Evolutionary conservation across 1,140 invertebrate species (phyloP), one percentile per base, ranked within the genome.

Genomic region (Archegozetes longisetosus): DNA sequence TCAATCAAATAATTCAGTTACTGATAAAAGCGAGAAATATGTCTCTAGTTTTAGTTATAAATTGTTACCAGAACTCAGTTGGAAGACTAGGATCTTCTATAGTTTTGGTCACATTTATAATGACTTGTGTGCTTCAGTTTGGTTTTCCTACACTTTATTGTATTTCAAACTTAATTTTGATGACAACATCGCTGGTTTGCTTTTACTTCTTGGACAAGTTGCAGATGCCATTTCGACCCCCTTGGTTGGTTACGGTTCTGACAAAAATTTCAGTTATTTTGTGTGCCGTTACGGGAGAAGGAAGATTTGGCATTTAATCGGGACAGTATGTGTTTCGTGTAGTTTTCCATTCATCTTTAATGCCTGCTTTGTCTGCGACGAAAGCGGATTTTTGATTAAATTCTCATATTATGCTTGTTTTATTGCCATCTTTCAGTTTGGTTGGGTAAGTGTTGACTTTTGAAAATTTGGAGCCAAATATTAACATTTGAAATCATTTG

Each of bases 121-220:
- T 72, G 93, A 97, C 75, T 78, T 96, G 4, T 92, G 88, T 74
- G 88, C 91, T 29, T 88, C 88, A 51, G 87, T 97, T 80, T 96
- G 93, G 93, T 97, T 96, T 71, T 90, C 87, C 0, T 97, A 96
- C 74, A 76, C 93, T n/a, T 76, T 97, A 64, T 81, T 96, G n/a
- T 97, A 83, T 73, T 78, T 86, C 67, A 86, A 95, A 2, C 73
- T 89, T 28, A 75, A 79, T 62, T 88, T 94, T 69, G 77, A 78
- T 69, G 81, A 84, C 64, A 74, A 75, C 13, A 75, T 84, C 66
- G 81, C 90, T 1, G 91, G 90, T 23, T 71, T 81, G 32, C 68
- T 93, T 55, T 76, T 94, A 40, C 32, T 40, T 40, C 6, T 40
- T 9, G 88, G 89, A 13, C 88, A 93, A 76, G 69, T 93, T 24